Percentiles rank a stretch among this genome's conserved stretches.
phyloP scores from a whole-genome alignment of 2,797 vertebrate species.

The Loriculus beryllinus region DNA sequence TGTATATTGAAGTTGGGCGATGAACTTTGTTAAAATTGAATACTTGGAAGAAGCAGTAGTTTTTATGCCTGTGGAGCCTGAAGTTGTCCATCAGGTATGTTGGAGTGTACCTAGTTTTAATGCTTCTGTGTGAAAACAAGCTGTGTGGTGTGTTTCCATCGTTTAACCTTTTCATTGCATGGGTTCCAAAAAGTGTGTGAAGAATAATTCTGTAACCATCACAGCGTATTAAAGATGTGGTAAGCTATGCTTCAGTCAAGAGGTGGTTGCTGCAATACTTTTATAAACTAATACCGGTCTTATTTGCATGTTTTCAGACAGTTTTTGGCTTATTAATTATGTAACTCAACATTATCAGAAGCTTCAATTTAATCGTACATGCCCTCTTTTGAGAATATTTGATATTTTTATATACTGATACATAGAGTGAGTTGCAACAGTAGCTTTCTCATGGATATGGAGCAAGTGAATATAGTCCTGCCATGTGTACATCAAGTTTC shows the following conservation, averaged over 20 bases:
- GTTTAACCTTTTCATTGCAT: not conserved
- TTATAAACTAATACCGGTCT: not conserved
- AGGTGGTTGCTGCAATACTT: not conserved
- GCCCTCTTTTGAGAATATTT: not conserved
- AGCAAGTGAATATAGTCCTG: not conserved
- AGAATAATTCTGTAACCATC: not conserved
- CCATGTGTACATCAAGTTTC: not conserved
- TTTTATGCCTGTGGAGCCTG: not conserved
- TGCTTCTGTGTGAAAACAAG: not conserved
- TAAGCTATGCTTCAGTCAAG: not conserved
- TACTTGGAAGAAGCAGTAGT: not conserved
- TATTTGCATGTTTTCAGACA: not conserved
- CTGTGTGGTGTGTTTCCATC: not conserved
- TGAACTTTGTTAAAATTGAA: not conserved
- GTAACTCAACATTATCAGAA: accelerated
- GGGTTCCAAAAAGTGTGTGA: not conserved
- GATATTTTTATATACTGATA: not conserved
- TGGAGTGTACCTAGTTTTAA: not conserved
- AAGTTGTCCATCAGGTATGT: not conserved
- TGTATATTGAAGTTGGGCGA: not conserved
- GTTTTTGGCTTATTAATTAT: not conserved
- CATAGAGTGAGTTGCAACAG: not conserved
- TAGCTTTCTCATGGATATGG: not conserved
- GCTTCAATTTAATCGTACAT: not conserved
- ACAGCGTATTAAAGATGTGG: accelerated